Evolutionary conservation across 2,888 invertebrate species (phyloP).

Genomic region (Plagodis dolabraria): DNA sequence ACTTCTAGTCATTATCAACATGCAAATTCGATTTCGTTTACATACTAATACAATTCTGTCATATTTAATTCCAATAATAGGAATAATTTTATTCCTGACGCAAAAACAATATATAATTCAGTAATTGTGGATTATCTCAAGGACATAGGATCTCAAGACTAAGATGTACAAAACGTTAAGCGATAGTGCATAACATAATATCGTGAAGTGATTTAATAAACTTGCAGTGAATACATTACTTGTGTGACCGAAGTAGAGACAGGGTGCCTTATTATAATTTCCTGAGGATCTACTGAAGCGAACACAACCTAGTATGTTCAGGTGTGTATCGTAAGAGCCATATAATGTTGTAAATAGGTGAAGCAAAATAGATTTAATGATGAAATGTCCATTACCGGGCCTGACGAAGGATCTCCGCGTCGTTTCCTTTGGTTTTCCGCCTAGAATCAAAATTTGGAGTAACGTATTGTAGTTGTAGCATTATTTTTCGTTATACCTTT

Average conservation of each 20-base stretch:
- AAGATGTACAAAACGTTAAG: no score
- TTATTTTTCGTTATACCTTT: constrained; percentile 43
- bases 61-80: no score
- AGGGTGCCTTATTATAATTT: constrained; percentile 28
- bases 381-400: constrained; percentile 55
- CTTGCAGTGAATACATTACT: no score
- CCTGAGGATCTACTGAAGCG: constrained; percentile 20
- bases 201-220: no score
- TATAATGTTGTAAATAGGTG: constrained; percentile 42
- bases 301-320: constrained; percentile 24
- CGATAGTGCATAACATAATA: no score
- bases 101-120: no score
- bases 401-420: constrained; percentile 62
- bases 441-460: constrained; percentile 60
- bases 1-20: no score
- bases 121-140: no score
- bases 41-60: no score
- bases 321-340: constrained; percentile 38
- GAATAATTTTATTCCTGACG: no score
- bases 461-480: constrained; percentile 46
- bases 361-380: constrained; percentile 48
- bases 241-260: not conserved
- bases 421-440: constrained; percentile 62
- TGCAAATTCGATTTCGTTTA: no score
- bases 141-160: no score